Percentiles rank a stretch among this genome's conserved stretches.
These are phyloP conservation scores for Danio kyathit DNA, from an alignment of 2,797 vertebrate species.

Conservation along the genomic window DNA sequence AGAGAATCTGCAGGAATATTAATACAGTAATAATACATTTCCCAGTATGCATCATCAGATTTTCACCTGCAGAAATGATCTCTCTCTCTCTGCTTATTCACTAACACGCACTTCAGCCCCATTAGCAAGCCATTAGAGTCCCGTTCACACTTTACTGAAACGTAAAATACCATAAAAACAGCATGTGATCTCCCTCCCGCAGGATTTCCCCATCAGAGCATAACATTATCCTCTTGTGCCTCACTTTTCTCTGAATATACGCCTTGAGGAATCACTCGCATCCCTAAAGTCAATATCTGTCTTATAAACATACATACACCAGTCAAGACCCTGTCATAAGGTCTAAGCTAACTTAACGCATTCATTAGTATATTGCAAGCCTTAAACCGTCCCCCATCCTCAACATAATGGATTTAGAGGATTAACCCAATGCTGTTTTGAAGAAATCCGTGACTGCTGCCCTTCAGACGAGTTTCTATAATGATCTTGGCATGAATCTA, in stretches of 20 bases:
- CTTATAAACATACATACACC: background rate
- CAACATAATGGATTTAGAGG: constrained; percentile 2
- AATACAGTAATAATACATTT: background rate
- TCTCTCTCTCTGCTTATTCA: constrained; percentile 31
- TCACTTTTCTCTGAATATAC: constrained; percentile 14
- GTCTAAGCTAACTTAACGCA: background rate
- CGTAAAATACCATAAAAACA: background rate
- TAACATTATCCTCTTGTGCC: background rate
- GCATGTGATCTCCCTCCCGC: background rate
- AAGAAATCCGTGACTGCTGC: constrained; percentile 4
- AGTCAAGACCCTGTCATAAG: background rate
- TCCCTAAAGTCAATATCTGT: background rate
- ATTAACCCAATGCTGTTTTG: background rate
- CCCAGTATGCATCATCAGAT: constrained; percentile 15
- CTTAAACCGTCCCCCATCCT: constrained; percentile 1
- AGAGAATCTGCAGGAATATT: background rate
- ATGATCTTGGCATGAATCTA: constrained; percentile 6
- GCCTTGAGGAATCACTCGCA: background rate
- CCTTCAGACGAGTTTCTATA: constrained; percentile 7
- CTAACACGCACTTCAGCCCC: constrained; percentile 57
- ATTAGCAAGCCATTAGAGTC: constrained; percentile 65
- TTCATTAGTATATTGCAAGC: constrained; percentile 18
- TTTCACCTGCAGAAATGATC: background rate
- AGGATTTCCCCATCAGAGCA: constrained; percentile 6
- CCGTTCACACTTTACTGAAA: constrained; percentile 54